A percentile compares a stretch with the other conserved stretches of the same genome.
These are phyloP conservation scores for Parasteatoda tepidariorum DNA, from an alignment of 1,140 invertebrate genomes.

Conservation along the genomic window DNA sequence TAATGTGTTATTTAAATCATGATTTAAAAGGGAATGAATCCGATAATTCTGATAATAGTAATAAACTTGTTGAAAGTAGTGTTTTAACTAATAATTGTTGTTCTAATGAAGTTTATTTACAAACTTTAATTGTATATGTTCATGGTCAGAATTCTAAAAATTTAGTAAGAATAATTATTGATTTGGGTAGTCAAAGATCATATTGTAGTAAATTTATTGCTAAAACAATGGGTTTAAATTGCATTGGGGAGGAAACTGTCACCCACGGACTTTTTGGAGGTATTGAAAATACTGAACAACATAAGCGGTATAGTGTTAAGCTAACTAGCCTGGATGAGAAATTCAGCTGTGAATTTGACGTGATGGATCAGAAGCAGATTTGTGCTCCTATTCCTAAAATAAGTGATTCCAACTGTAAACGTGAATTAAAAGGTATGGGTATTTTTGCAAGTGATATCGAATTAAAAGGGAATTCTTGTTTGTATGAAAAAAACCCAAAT, in stretches of 20 bases:
- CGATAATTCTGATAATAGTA: not conserved
- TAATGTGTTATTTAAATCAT: not conserved
- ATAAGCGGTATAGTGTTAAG: no score
- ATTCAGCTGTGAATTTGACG: no score
- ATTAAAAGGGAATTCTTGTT: no score
- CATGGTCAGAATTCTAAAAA: not conserved
- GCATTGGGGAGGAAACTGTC: not conserved
- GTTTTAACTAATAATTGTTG: not conserved
- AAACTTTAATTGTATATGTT: conserved; percentile 1
- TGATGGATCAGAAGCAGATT: no score
- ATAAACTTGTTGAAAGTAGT: not conserved
- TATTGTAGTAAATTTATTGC: not conserved
- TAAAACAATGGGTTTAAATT: not conserved
- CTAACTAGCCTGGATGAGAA: no score
- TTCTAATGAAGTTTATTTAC: not conserved
- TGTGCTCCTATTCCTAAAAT: no score
- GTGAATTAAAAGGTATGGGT: no score
- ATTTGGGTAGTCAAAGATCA: not conserved
- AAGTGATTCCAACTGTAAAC: no score
- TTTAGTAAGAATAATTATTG: not conserved
- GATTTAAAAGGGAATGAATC: not conserved
- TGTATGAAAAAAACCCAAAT: no score
- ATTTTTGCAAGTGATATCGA: no score
- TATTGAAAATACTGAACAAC: not conserved
- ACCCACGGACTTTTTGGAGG: not conserved